These are phyloP conservation scores for Tachystola acroxantha DNA, from an alignment of 2,888 invertebrate species.

Conservation along the genomic window DNA sequence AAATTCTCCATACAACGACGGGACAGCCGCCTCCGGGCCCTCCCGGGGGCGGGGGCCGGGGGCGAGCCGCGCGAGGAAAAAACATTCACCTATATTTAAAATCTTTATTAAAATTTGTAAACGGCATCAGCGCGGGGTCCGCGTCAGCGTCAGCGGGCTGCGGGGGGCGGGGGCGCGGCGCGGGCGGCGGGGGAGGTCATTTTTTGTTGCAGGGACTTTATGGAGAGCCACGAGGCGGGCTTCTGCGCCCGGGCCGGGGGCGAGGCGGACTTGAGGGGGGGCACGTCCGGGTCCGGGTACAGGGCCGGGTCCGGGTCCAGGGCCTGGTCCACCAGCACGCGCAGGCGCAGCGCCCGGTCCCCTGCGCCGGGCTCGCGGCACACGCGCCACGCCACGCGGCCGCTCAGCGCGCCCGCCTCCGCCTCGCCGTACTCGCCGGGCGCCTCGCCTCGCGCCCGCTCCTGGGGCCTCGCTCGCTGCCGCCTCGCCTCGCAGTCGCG, in stretches of 20 bases:
- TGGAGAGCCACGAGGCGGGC: slow-evolving; percentile 22
- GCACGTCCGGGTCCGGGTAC: neutral
- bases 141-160: neutral
- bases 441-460: too few species aligned
- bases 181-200: slow-evolving; percentile 10
- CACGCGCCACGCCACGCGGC: slow-evolving; percentile 22
- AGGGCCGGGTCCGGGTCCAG: slow-evolving; percentile 1
- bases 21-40: too few species aligned
- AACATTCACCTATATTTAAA: too few species aligned
- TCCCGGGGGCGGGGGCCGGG: neutral
- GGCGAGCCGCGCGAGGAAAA: neutral
- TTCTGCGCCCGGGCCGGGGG: slow-evolving; percentile 1
- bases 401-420: too few species aligned
- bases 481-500: too few species aligned
- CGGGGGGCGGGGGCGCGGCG: neutral
- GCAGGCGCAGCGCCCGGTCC: slow-evolving; percentile 22
- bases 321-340: slow-evolving; percentile 15
- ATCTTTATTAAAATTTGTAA: too few species aligned
- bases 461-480: too few species aligned
- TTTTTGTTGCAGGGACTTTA: slow-evolving; percentile 24
- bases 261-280: neutral
- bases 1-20: too few species aligned
- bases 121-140: neutral
- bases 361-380: slow-evolving; percentile 22
- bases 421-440: too few species aligned